phyloP scores from a whole-genome alignment of 2,113 vertebrate genomes.

The Sebastes fasciatus region DNA sequence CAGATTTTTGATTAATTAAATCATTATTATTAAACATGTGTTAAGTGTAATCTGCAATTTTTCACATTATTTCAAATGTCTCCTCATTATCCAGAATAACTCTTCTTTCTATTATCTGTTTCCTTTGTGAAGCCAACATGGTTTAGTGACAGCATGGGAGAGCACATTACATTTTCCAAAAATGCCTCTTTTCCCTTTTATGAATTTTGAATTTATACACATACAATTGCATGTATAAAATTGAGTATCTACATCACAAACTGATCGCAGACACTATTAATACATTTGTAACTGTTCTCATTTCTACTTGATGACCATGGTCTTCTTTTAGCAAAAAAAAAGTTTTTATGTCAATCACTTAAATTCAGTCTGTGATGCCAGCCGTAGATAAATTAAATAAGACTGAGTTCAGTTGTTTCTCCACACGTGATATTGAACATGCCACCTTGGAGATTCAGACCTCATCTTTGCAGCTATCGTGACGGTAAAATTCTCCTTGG shows the following conservation, averaged over 20 bases:
- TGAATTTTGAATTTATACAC: not conserved
- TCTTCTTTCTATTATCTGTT: not conserved
- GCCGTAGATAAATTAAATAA: too few relatives aligned
- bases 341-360: not conserved
- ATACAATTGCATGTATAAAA: not conserved
- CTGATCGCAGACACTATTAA: not conserved
- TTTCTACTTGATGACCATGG: not conserved
- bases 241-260: not conserved
- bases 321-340: not conserved
- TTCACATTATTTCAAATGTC: not conserved
- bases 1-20: not conserved
- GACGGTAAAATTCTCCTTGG: too few relatives aligned
- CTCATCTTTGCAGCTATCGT: not conserved
- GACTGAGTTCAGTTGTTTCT: not conserved
- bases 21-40: not conserved
- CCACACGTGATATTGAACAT: not conserved
- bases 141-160: not conserved
- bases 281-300: not conserved
- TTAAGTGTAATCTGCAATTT: not conserved
- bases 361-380: not conserved
- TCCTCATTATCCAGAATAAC: not conserved
- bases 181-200: not conserved
- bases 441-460: not conserved
- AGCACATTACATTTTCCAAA: not conserved
- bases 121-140: not conserved